A percentile compares a stretch with the other conserved stretches of the same genome.
These are phyloP conservation scores for Characodon lateralis DNA, from an alignment of 2,797 vertebrate genomes.

Conservation along the genomic window DNA sequence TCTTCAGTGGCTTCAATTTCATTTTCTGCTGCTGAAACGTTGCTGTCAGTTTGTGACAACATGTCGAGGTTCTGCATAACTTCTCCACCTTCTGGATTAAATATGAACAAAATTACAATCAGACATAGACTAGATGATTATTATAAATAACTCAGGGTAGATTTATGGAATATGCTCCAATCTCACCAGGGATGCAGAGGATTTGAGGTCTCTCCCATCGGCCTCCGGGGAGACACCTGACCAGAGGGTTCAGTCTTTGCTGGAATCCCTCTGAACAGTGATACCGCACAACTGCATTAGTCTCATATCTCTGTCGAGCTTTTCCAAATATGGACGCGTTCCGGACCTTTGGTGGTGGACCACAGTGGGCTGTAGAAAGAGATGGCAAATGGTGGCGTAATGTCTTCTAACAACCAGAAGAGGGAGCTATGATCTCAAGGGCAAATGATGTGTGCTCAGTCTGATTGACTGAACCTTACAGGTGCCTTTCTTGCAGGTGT, in stretches of 20 bases:
- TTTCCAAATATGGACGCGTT: conserved; percentile 85
- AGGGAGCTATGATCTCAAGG: conserved; percentile 9
- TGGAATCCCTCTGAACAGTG: conserved; percentile 83
- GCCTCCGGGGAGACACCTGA: conserved; percentile 86
- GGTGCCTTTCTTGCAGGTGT: conserved; percentile 95
- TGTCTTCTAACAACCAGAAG: conserved; percentile 1
- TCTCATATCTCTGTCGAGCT: conserved; percentile 83
- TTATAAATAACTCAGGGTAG: neutral
- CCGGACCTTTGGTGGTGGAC: conserved; percentile 83
- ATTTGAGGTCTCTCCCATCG: conserved; percentile 88
- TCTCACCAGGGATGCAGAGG: conserved; percentile 76
- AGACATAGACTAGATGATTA: neutral
- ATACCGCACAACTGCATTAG: conserved; percentile 84
- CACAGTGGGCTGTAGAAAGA: conserved; percentile 85
- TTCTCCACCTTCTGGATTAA: conserved; percentile 45
- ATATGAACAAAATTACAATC: neutral
- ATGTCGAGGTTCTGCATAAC: conserved; percentile 36
- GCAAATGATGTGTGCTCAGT: neutral
- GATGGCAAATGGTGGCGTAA: neutral
- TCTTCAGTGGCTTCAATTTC: conserved; percentile 65
- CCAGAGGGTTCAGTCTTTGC: conserved; percentile 84
- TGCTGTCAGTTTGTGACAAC: conserved; percentile 33
- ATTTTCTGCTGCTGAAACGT: conserved; percentile 54
- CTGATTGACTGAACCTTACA: conserved; percentile 77
- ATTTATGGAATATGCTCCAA: conserved; percentile 1